These are phyloP conservation scores for Panthera uncia DNA, from an alignment of 2,113 vertebrate species.

Conservation along the genomic window DNA sequence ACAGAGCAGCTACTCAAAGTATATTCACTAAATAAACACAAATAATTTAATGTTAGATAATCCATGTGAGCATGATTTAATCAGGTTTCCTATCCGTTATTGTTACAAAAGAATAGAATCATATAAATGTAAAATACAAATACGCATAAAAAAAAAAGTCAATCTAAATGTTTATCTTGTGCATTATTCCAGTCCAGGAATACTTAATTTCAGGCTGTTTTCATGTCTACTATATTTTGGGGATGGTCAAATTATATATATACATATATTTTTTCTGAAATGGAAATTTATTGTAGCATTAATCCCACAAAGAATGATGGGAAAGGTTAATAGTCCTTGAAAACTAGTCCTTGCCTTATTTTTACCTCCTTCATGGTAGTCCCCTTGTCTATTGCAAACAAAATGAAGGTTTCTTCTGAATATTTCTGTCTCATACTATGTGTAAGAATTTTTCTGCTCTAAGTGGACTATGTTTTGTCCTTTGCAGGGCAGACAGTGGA, in stretches of 20 bases:
- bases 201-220: constrained; percentile 6
- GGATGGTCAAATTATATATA: background rate
- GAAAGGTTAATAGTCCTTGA: background rate
- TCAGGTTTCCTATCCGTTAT: background rate
- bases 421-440: background rate
- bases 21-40: background rate
- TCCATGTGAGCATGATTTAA: background rate
- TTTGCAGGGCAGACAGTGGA: background rate
- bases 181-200: background rate
- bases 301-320: background rate
- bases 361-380: background rate
- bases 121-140: background rate
- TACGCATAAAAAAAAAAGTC: background rate
- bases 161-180: background rate
- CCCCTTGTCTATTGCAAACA: background rate
- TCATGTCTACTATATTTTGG: background rate
- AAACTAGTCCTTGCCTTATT: background rate
- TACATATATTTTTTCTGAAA: background rate
- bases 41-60: background rate
- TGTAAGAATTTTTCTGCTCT: background rate
- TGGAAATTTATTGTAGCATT: background rate
- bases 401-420: background rate
- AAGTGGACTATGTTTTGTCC: background rate
- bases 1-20: background rate
- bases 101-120: background rate